A percentile compares a stretch with the other conserved stretches of the same genome.
These are phyloP conservation scores for Felis chaus DNA, from an alignment of 2,113 vertebrate genomes.

Conservation along the genomic window DNA sequence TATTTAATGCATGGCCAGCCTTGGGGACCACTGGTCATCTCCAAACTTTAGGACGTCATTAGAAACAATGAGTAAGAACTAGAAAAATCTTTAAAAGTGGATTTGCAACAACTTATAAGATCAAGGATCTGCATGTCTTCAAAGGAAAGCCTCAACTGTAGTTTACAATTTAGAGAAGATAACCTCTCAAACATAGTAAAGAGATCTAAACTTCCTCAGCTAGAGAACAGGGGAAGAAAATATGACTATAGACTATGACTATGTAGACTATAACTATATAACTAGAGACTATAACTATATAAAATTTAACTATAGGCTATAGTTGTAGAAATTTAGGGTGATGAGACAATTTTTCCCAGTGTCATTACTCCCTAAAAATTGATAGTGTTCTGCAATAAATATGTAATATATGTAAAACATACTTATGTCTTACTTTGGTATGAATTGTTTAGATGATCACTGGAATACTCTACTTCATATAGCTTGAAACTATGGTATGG, in stretches of 20 bases:
- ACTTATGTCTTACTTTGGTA: conserved; percentile 17
- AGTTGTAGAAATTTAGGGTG: not conserved
- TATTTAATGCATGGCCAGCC: not conserved
- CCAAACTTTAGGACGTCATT: not conserved
- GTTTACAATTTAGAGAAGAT: conserved; percentile 20
- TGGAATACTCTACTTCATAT: not conserved
- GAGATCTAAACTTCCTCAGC: not conserved
- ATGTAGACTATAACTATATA: not conserved
- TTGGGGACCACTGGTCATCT: not conserved
- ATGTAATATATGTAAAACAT: conserved; percentile 22
- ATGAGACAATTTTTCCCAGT: not conserved
- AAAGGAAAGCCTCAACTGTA: not conserved
- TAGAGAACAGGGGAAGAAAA: not conserved
- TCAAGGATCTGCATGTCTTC: not conserved
- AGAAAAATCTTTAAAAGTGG: conserved; percentile 38
- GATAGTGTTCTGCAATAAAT: not conserved
- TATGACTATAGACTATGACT: not conserved
- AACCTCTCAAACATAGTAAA: not conserved
- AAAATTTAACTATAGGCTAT: not conserved
- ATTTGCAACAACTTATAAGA: conserved; percentile 14
- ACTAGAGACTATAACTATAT: not conserved
- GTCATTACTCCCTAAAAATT: not conserved
- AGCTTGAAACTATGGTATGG: conserved; percentile 13
- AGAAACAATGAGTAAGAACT: not conserved
- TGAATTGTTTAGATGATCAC: conserved; percentile 14